phyloP scores from a whole-genome alignment of 53 echinoderm and acorn worm species.

The Crossaster papposus region DNA sequence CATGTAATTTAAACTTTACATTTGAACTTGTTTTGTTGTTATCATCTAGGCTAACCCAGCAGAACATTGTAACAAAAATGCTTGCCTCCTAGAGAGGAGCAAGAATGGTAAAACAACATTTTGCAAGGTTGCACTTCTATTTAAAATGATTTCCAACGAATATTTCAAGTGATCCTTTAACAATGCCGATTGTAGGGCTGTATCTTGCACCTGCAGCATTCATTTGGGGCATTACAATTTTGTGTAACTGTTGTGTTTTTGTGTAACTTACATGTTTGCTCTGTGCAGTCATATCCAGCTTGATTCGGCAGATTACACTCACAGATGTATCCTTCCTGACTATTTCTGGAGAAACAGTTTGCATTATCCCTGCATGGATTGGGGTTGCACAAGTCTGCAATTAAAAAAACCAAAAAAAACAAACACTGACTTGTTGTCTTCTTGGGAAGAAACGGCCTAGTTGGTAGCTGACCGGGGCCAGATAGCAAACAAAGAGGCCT shows the following conservation, averaged over 20 bases:
- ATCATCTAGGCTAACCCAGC: too few species aligned
- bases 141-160: not conserved
- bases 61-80: too few species aligned
- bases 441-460: too few species aligned
- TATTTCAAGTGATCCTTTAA: too few species aligned
- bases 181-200: too few species aligned
- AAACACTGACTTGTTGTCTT: not conserved
- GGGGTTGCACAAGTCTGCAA: not conserved
- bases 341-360: not conserved
- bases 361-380: not conserved
- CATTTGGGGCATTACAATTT: not conserved
- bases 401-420: not conserved
- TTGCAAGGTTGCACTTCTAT: not conserved
- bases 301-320: constrained; percentile 5
- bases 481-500: too few species aligned
- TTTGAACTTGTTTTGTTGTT: not conserved
- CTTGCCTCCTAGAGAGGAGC: not conserved
- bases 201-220: not conserved
- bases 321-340: constrained; percentile 22
- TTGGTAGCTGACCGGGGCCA: too few species aligned
- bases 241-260: not conserved
- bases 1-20: not conserved
- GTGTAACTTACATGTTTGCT: constrained; percentile 6
- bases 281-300: constrained; percentile 12
- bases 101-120: not conserved